These are phyloP conservation scores for Carollia perspicillata DNA, from an alignment of 2,113 vertebrate genomes.

Conservation along the genomic window DNA sequence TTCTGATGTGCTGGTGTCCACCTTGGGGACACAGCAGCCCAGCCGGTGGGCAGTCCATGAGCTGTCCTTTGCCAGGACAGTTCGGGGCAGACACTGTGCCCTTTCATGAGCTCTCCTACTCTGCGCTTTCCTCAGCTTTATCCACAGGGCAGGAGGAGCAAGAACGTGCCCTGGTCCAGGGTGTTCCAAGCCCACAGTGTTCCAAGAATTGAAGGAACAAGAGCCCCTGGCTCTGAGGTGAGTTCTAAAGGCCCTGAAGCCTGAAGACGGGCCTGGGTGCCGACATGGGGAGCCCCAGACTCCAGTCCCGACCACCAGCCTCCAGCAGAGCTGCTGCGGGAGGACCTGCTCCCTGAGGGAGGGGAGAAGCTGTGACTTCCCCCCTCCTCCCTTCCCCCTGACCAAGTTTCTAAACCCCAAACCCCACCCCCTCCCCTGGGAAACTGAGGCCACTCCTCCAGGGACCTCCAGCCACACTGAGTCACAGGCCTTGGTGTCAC, in stretches of 20 bases:
- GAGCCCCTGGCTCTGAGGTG: background rate
- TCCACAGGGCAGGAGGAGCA: background rate
- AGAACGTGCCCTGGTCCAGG: background rate
- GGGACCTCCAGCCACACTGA: background rate
- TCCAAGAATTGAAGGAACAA: too few relatives aligned
- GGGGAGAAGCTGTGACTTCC: background rate
- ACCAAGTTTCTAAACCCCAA: background rate
- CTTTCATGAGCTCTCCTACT: fast-evolving
- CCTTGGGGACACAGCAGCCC: background rate
- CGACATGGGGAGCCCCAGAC: background rate
- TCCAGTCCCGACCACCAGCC: background rate
- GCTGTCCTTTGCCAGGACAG: background rate
- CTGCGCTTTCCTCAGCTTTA: background rate
- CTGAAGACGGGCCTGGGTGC: fast-evolving
- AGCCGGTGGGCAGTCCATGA: fast-evolving
- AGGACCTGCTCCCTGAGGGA: background rate
- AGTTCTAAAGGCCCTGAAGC: background rate
- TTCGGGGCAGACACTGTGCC: fast-evolving
- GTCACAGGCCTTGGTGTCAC: background rate
- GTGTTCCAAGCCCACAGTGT: background rate
- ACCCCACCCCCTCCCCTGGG: background rate
- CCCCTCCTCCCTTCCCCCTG: background rate
- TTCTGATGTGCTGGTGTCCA: fast-evolving
- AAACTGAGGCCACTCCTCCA: background rate
- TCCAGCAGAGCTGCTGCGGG: background rate